Conservation (phyloP, 2,888 invertebrate genomes). For the Fragum sueziense region DNA sequence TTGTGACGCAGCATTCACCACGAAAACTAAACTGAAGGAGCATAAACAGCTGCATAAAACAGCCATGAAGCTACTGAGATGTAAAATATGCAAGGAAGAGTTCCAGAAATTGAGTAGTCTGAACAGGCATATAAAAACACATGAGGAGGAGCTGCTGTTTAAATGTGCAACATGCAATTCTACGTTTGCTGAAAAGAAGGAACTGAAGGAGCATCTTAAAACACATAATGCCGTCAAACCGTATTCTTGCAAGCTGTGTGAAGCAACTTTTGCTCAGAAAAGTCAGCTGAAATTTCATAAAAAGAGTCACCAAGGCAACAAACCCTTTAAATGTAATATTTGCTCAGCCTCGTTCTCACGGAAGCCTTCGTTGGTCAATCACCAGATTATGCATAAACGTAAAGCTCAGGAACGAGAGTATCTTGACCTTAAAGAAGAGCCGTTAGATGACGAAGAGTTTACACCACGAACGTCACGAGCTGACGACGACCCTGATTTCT, state of each 20-base stretch:
- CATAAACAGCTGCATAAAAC: constrained; percentile 1
- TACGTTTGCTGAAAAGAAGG: not conserved
- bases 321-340: constrained; percentile 10
- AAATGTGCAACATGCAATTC: constrained; percentile 5
- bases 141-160: not conserved
- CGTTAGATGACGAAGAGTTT: not conserved
- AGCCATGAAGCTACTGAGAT: not conserved
- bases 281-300: constrained; percentile 9
- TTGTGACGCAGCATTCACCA: constrained; percentile 8
- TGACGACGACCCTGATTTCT: not conserved
- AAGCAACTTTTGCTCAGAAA: constrained; percentile 14
- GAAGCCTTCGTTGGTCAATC: constrained; percentile 14
- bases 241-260: constrained; percentile 1
- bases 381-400: constrained; percentile 10
- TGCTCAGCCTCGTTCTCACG: constrained; percentile 5
- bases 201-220: not conserved
- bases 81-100: not conserved
- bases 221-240: not conserved
- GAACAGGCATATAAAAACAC: not conserved
- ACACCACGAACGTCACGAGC: not conserved
- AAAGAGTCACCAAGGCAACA: constrained; percentile 13
- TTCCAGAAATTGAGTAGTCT: constrained; percentile 2
- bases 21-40: constrained; percentile 7
- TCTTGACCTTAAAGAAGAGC: constrained; percentile 1
- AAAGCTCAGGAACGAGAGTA: constrained; percentile 7